Percentiles rank a stretch among this genome's conserved stretches.
These are phyloP conservation scores for Stenotaenia linearis DNA, from an alignment of 2,888 invertebrate species.

Conservation along the genomic window DNA sequence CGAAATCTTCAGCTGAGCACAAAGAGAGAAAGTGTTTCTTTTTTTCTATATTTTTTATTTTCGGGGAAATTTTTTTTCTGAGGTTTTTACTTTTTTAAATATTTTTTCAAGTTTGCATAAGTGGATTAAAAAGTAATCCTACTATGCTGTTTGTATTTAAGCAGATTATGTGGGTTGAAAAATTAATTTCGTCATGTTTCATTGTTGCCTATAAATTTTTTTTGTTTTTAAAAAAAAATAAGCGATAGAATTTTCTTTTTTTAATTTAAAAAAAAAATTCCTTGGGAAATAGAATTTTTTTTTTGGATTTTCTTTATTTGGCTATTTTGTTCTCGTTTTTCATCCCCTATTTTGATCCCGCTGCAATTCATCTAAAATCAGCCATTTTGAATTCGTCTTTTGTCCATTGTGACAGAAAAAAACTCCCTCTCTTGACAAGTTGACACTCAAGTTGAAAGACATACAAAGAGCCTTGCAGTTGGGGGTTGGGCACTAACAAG, in stretches of 20 bases:
- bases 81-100: background rate
- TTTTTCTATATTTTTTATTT: background rate
- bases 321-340: background rate
- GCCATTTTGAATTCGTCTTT: conserved; percentile 26
- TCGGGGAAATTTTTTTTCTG: background rate
- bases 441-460: conserved; percentile 24
- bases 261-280: too few species aligned
- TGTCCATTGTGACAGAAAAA: conserved; percentile 26
- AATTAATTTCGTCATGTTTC: background rate
- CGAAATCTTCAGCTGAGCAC: conserved; percentile 24
- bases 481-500: conserved; percentile 16
- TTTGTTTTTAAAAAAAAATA: too few species aligned
- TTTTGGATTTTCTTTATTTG: background rate
- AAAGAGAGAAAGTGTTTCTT: conserved; percentile 12
- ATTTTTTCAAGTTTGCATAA: background rate
- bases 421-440: conserved; percentile 23
- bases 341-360: background rate
- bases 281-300: background rate
- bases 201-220: background rate
- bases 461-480: background rate
- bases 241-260: background rate
- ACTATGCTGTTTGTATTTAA: background rate
- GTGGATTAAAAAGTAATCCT: background rate
- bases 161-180: background rate
- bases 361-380: background rate